These are phyloP conservation scores for Metopia argyrocephala DNA, from an alignment of 2,888 invertebrate species.

Conservation along the genomic window DNA sequence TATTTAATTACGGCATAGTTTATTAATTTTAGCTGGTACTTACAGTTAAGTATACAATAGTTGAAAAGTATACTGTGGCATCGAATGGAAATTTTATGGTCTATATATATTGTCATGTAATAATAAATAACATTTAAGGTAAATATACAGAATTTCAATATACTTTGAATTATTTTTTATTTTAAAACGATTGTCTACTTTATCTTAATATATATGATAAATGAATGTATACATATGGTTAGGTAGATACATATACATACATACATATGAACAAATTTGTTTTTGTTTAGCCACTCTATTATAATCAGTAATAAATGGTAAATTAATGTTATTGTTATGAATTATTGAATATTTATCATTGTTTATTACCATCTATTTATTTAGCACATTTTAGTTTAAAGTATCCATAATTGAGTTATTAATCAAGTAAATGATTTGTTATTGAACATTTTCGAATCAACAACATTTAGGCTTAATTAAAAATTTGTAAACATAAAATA, in stretches of 20 bases:
- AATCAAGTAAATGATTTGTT: too few species aligned
- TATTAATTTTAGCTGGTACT: constrained; percentile 32
- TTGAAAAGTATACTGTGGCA: constrained; percentile 3
- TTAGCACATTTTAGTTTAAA: not conserved
- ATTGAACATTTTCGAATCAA: too few species aligned
- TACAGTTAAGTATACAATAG: too few species aligned
- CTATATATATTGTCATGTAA: constrained; percentile 49
- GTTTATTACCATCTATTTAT: not conserved
- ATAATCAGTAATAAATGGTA: not conserved
- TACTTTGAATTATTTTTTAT: too few species aligned
- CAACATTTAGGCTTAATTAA: too few species aligned
- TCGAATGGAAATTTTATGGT: constrained; percentile 33
- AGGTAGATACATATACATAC: not conserved
- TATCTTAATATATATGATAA: too few species aligned
- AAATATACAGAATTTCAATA: constrained; percentile 14
- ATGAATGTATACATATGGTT: not conserved
- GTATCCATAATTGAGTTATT: too few species aligned
- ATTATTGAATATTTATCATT: not conserved
- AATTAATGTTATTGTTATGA: not conserved
- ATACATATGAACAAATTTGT: not conserved
- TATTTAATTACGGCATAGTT: constrained; percentile 33
- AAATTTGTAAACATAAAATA: too few species aligned
- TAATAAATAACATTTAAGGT: constrained; percentile 49
- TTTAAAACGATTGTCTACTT: too few species aligned
- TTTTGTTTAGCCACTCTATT: not conserved